phyloP scores from a whole-genome alignment of 2,797 vertebrate species.

The Lagocephalus sceleratus region DNA sequence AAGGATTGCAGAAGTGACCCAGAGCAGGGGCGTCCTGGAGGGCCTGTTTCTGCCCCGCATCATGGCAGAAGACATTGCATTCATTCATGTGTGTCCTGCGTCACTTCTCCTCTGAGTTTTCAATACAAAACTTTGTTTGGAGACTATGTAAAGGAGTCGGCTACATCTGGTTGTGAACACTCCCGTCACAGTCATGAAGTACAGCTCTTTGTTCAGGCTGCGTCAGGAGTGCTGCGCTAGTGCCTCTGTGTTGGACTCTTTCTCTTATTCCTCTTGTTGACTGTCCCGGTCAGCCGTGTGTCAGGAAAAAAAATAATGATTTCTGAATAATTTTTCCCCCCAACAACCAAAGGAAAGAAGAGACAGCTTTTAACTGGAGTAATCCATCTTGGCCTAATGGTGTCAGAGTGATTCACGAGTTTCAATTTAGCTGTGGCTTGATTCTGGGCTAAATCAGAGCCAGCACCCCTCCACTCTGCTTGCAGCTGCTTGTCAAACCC shows the following conservation, averaged over 20 bases:
- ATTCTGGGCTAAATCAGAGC: constrained; percentile 77
- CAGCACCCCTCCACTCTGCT: no score
- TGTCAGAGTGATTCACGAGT: constrained; percentile 84
- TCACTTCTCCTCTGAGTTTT: no score
- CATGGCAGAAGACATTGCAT: no score
- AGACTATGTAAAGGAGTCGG: no score
- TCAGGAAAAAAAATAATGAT: constrained; percentile 61
- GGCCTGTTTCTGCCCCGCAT: no score
- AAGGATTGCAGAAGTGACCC: no score
- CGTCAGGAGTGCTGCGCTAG: constrained; percentile 40
- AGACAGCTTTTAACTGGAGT: constrained; percentile 73
- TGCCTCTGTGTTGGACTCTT: constrained; percentile 37
- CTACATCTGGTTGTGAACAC: no score
- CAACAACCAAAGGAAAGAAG: constrained; percentile 69
- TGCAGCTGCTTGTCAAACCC: constrained; percentile 39
- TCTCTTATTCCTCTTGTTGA: constrained; percentile 60
- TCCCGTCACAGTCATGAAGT: constrained; percentile 73
- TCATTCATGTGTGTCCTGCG: no score
- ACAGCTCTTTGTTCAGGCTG: constrained; percentile 63
- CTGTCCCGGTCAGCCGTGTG: constrained; percentile 55
- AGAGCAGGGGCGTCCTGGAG: no score
- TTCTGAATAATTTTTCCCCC: constrained; percentile 69
- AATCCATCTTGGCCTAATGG: constrained; percentile 77
- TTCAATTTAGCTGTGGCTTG: constrained; percentile 79
- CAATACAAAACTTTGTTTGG: no score